phyloP scores from a whole-genome alignment of 2,113 vertebrate genomes.

The Maccullochella peelii region DNA sequence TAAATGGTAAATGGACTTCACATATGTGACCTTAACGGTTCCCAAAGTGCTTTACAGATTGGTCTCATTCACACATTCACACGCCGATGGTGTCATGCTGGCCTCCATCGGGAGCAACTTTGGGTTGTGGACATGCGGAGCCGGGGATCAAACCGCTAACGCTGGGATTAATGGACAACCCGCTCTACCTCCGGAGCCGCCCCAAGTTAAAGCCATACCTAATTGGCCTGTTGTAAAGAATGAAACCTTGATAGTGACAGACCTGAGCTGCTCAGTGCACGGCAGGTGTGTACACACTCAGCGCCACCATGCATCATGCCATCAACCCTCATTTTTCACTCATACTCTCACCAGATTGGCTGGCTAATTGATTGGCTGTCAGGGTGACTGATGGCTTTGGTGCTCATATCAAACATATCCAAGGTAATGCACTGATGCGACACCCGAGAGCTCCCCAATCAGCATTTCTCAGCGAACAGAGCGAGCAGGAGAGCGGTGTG shows the following conservation, averaged over 20 bases:
- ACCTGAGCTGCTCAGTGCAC: conserved; percentile 9
- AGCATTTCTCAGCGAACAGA: conserved; percentile 61
- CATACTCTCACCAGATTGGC: conserved; percentile 57
- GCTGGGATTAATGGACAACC: too few relatives aligned
- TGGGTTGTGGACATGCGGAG: too few relatives aligned
- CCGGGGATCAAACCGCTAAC: too few relatives aligned
- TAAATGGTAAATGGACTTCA: background rate
- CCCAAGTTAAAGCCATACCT: background rate
- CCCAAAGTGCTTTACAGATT: too few relatives aligned
- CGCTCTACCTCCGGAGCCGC: too few relatives aligned
- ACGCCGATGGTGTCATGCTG: too few relatives aligned
- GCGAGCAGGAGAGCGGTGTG: conserved; percentile 7
- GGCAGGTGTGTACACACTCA: conserved; percentile 32
- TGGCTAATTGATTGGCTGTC: conserved; percentile 68
- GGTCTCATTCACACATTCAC: too few relatives aligned
- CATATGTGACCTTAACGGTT: too few relatives aligned
- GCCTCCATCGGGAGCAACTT: too few relatives aligned
- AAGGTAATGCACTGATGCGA: conserved; percentile 50
- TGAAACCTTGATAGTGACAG: conserved; percentile 33
- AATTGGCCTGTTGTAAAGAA: conserved; percentile 3
- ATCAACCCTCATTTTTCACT: conserved; percentile 16
- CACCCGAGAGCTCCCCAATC: conserved; percentile 58
- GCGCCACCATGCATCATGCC: conserved; percentile 2
- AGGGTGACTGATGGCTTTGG: conserved; percentile 67
- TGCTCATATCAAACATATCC: conserved; percentile 34